Percentiles rank a stretch among this genome's conserved stretches.
Conservation (phyloP, 1,140 invertebrate genomes). For the Trachymyrmex septentrionalis region DNA sequence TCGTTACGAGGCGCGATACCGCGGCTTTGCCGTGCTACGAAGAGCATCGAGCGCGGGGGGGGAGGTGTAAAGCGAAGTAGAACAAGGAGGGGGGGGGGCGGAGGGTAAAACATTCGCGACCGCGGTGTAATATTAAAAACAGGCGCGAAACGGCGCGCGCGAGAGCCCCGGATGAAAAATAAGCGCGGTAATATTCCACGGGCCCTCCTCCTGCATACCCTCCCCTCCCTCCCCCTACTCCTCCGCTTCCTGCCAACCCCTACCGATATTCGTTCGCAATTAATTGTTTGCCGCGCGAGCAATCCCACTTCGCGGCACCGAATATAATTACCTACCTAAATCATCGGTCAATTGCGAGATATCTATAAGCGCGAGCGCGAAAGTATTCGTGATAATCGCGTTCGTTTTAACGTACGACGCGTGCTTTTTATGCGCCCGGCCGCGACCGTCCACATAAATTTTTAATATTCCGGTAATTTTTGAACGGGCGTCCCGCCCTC, state of each 20-base stretch:
- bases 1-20: slow-evolving; percentile 76
- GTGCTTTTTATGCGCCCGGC: slow-evolving; percentile 46
- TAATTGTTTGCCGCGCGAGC: slow-evolving; percentile 78
- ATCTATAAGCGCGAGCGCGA: slow-evolving; percentile 67
- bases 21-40: slow-evolving; percentile 68
- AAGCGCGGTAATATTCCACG: slow-evolving; percentile 77
- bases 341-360: slow-evolving; percentile 76
- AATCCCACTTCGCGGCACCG: slow-evolving; percentile 77
- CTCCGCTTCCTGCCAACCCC: slow-evolving; percentile 25
- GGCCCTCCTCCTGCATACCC: slow-evolving; percentile 48
- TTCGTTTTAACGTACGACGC: slow-evolving; percentile 44
- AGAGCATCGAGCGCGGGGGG: neutral
- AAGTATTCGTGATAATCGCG: slow-evolving; percentile 62
- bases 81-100: slow-evolving; percentile 27
- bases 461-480: slow-evolving; percentile 55
- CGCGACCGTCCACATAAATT: slow-evolving; percentile 48
- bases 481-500: slow-evolving; percentile 27
- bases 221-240: neutral
- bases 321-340: slow-evolving; percentile 79
- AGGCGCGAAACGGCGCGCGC: slow-evolving; percentile 76
- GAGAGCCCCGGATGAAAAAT: slow-evolving; percentile 75
- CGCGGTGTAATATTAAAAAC: slow-evolving; percentile 79
- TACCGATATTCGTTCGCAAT: slow-evolving; percentile 76
- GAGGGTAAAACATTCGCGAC: slow-evolving; percentile 76
- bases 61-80: neutral